A percentile compares a stretch with the other conserved stretches of the same genome.
phyloP scores from a whole-genome alignment of 2,888 invertebrate genomes.

The Drosophila mimetica region DNA sequence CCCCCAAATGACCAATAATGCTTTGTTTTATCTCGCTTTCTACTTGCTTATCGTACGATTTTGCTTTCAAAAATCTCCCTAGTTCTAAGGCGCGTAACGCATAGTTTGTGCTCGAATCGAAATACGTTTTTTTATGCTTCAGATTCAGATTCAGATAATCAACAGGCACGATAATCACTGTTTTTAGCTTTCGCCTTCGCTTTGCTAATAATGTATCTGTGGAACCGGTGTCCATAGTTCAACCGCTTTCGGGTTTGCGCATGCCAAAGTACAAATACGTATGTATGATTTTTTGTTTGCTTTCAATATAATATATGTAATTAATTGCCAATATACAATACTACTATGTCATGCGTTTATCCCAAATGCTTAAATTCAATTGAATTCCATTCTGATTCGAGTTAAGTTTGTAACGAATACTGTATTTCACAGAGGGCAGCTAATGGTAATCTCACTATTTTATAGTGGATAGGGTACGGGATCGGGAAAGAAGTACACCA shows the following conservation, averaged over 20 bases:
- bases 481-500: background rate
- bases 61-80: slow-evolving; percentile 8
- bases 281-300: background rate
- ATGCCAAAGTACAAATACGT: background rate
- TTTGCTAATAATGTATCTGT: background rate
- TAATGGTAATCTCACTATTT: slow-evolving; percentile 4
- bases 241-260: background rate
- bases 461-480: background rate
- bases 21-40: background rate
- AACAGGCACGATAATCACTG: slow-evolving; percentile 5
- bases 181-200: background rate
- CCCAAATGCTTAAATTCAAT: slow-evolving; percentile 1
- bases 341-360: background rate
- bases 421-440: background rate
- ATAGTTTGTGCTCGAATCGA: background rate
- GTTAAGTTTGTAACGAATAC: background rate
- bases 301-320: background rate
- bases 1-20: background rate
- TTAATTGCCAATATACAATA: background rate
- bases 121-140: background rate
- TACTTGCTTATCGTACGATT: slow-evolving; percentile 4
- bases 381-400: background rate
- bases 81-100: slow-evolving; percentile 22
- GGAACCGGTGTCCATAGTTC: slow-evolving; percentile 1
- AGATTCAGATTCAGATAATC: too few species aligned